A percentile compares a stretch with the other conserved stretches of the same genome.
Evolutionary conservation across 2,888 invertebrate species (phyloP).

Genomic region (Epinotia brunnichana): DNA sequence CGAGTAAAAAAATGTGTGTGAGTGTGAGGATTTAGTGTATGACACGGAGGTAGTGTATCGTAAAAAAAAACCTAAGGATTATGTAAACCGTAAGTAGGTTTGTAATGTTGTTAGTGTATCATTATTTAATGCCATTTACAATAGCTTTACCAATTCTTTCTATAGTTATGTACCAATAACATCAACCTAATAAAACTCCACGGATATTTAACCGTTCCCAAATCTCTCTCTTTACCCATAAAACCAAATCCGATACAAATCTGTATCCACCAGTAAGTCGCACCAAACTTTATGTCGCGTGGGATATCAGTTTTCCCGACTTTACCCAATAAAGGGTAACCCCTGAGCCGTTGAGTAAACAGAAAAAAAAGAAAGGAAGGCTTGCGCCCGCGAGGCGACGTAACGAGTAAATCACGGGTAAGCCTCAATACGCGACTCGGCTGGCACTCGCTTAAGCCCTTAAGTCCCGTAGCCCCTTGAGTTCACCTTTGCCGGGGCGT

Average conservation of each 20-base stretch:
- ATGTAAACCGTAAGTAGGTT: too few species aligned
- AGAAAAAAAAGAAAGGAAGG: slow-evolving; percentile 77
- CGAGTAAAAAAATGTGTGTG: too few species aligned
- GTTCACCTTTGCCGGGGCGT: slow-evolving; percentile 53
- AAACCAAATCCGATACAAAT: slow-evolving; percentile 66
- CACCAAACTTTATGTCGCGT: slow-evolving; percentile 73
- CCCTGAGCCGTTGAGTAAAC: slow-evolving; percentile 82
- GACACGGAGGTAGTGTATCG: too few species aligned
- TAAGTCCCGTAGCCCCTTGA: slow-evolving; percentile 75
- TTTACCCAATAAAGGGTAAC: slow-evolving; percentile 82
- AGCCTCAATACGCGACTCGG: slow-evolving; percentile 73
- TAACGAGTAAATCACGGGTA: slow-evolving; percentile 80
- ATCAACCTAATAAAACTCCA: slow-evolving; percentile 28
- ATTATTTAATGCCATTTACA: too few species aligned
- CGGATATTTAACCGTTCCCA: slow-evolving; percentile 35
- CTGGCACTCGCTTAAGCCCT: slow-evolving; percentile 65
- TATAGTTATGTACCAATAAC: neutral
- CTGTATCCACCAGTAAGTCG: slow-evolving; percentile 67
- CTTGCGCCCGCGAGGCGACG: slow-evolving; percentile 65
- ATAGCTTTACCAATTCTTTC: neutral
- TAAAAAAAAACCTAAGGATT: too few species aligned
- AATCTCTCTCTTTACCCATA: slow-evolving; percentile 53
- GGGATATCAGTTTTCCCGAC: slow-evolving; percentile 79
- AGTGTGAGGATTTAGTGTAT: too few species aligned
- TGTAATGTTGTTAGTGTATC: too few species aligned